Base-by-base conservation (phyloP, 2,797 vertebrate species). In the Lophotriccus pileatus region DNA sequence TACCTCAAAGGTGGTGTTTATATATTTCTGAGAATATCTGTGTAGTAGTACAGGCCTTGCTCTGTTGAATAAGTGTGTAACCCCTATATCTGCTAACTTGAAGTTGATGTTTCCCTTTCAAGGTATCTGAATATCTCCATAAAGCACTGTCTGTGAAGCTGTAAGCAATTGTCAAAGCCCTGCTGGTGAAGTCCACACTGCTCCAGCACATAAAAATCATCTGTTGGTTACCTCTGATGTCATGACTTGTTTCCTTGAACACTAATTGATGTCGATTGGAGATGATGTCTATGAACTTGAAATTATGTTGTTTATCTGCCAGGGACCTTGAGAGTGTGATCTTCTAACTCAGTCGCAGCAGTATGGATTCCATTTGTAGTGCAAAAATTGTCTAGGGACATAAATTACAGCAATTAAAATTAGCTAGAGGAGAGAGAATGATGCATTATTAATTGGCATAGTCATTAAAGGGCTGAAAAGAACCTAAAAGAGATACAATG, bases 381-480 rank as follows among this genome's bases (percentile, higher is more conserved):
- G 90, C 93, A 93, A 92, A 93, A 80, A 96, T 95, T 96, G 93
- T 95, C 94, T 73, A 91, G 97, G 94, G 96, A 95, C 96, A 92
- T 95, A 96, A 98, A 97, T 97, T 97, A 98, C 94, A 96, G 95
- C 98, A 96, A 97, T 98, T 97, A 97, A 97, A 95, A 96, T 94
- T 96, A 97, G 97, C 87, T 87, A 88, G 96, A 96, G 96, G 91
- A 97, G 96, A 95, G 89, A 87, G 94, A 96, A 97, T 94, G 93
- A 97, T 96, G 82, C 92, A 97, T 98, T 98, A 98, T 98, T 98
- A 98, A 99, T 98, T 96, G 95, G 77, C 94, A 89, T 93, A 96
- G 94, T 98, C 98, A 98, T 98, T 98, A 98, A 98, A 97, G 97
- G 96, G 94, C 94, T 97, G 97, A 96, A 91, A 95, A 97, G 93